Conservation (phyloP, 30 jellyfish, hydroid and myxozoan genomes). For the Catostylus mosaicus region DNA sequence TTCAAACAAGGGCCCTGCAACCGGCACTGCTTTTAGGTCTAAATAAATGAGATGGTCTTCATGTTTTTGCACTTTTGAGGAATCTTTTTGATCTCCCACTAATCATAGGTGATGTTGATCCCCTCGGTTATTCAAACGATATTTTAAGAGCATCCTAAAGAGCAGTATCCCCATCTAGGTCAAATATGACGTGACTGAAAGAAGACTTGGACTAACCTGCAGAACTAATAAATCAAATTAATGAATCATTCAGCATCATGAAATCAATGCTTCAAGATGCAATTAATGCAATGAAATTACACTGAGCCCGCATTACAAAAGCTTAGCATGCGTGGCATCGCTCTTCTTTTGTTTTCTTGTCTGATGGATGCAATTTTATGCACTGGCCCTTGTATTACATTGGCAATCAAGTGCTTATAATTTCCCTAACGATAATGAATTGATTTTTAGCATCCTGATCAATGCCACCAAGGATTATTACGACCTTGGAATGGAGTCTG, state of each 20-base stretch:
- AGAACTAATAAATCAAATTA: constrained; percentile 1
- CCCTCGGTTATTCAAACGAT: no score
- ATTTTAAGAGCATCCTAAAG: no score
- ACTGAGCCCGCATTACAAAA: background rate
- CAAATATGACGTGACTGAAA: background rate
- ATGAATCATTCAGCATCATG: background rate
- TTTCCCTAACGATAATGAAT: background rate
- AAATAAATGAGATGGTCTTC: no score
- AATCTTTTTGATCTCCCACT: no score
- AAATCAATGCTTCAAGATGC: background rate
- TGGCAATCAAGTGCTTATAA: background rate
- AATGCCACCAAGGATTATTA: background rate
- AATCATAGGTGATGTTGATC: no score
- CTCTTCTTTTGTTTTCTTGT: background rate
- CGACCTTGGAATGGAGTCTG: no score
- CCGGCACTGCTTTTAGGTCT: no score
- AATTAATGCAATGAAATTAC: background rate
- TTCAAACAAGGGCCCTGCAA: no score
- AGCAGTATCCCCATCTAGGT: background rate
- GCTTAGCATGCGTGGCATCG: background rate
- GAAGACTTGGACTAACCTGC: background rate
- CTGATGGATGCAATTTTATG: background rate
- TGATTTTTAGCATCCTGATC: background rate
- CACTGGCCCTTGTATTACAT: background rate
- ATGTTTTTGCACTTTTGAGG: no score